A percentile compares a stretch with the other conserved stretches of the same genome.
phyloP scores from a whole-genome alignment of 23 tunicate genomes.

The Diplosoma virens region DNA sequence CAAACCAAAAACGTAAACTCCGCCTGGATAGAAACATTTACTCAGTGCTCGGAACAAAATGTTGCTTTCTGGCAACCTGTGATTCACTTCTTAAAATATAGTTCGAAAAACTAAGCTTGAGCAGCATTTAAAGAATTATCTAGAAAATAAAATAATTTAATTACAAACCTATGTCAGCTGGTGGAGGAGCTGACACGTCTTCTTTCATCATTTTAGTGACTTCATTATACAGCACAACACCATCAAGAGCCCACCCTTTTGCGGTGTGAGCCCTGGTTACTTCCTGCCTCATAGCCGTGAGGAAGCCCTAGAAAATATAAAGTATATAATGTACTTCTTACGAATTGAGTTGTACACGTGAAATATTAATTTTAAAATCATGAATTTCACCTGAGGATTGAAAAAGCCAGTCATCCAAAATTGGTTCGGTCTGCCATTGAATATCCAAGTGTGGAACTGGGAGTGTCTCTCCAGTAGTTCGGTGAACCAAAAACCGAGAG shows the following conservation, averaged over 20 bases:
- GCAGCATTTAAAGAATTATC: too few relatives aligned
- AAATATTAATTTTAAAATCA: too few relatives aligned
- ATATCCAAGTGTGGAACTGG: slow-evolving; percentile 91
- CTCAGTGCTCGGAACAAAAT: too few relatives aligned
- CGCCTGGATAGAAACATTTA: slow-evolving; percentile 58
- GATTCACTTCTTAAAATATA: too few relatives aligned
- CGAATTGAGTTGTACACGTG: too few relatives aligned
- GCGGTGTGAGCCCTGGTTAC: slow-evolving; percentile 98
- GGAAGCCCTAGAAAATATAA: slow-evolving; percentile 65
- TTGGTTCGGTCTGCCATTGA: slow-evolving; percentile 94
- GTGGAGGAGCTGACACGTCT: slow-evolving; percentile 95
- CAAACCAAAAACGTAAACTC: slow-evolving; percentile 97
- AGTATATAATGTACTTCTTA: too few relatives aligned
- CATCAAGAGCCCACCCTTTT: slow-evolving; percentile 99
- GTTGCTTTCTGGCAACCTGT: too few relatives aligned
- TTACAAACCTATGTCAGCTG: slow-evolving; percentile 78
- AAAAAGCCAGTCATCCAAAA: slow-evolving; percentile 99
- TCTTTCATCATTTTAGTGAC: slow-evolving; percentile 98
- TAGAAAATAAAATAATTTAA: too few relatives aligned
- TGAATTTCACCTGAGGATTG: slow-evolving; percentile 90
- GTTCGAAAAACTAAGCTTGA: too few relatives aligned
- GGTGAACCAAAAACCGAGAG: slow-evolving; percentile 99
- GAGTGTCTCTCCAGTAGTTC: slow-evolving; percentile 93
- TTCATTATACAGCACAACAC: slow-evolving; percentile 92
- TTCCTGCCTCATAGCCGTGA: slow-evolving; percentile 99